Conservation (phyloP, 2,113 vertebrate genomes). For the Calidris pygmaea region DNA sequence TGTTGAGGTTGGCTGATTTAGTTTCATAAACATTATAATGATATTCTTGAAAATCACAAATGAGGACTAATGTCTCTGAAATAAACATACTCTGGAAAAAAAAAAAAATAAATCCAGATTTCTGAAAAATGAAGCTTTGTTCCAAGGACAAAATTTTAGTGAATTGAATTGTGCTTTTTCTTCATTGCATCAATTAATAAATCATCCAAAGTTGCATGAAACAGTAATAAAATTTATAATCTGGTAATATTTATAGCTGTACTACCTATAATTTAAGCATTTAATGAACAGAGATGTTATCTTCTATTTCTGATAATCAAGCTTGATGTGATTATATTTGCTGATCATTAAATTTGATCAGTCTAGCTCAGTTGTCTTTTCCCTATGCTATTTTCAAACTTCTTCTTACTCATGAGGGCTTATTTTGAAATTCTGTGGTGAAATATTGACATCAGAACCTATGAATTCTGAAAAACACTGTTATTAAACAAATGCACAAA, state of each 20-base stretch:
- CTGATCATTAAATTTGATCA: background rate
- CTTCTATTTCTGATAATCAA: background rate
- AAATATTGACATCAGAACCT: background rate
- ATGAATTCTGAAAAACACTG: background rate
- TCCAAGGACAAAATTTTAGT: background rate
- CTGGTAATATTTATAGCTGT: background rate
- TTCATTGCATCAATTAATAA: background rate
- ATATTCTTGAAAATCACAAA: slow-evolving; percentile 45
- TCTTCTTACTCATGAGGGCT: background rate
- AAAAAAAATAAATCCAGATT: background rate
- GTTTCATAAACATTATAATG: slow-evolving; percentile 26
- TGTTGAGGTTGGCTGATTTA: slow-evolving; percentile 21
- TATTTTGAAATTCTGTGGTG: slow-evolving; percentile 14
- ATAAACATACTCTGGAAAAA: background rate
- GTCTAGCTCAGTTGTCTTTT: background rate
- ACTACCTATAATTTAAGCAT: background rate
- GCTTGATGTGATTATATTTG: background rate
- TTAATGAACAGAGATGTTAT: background rate
- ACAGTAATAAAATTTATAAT: background rate
- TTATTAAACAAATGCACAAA: background rate
- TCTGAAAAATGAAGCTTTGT: background rate
- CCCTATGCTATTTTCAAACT: background rate
- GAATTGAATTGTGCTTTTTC: background rate
- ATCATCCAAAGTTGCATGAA: background rate
- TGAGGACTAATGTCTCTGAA: background rate